Conservation (phyloP, 2,888 invertebrate genomes). For the Drosophila sordidula region DNA sequence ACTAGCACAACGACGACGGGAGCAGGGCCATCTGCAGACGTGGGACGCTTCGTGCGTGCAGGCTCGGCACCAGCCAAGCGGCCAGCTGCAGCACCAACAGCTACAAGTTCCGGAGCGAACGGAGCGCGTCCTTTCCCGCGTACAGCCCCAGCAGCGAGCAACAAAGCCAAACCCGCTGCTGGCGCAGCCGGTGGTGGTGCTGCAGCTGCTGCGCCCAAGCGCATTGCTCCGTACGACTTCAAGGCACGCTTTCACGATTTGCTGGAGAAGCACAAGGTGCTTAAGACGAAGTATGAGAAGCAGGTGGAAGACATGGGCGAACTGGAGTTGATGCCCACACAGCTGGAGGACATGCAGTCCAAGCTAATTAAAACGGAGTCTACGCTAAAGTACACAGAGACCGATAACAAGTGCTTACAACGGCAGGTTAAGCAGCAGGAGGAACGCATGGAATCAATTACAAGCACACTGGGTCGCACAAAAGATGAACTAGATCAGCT, state of each 20-base stretch:
- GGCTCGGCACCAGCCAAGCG: constrained; percentile 23
- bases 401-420: constrained; percentile 78
- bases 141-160: constrained; percentile 16
- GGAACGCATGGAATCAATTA: constrained; percentile 77
- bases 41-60: constrained; percentile 8
- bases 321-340: constrained; percentile 86
- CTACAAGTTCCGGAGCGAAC: background rate
- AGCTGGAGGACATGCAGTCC: constrained; percentile 85
- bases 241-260: constrained; percentile 88
- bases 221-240: constrained; percentile 88
- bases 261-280: constrained; percentile 87
- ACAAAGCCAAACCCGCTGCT: constrained; percentile 25
- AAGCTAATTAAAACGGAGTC: constrained; percentile 79
- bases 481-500: constrained; percentile 77
- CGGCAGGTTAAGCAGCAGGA: constrained; percentile 75
- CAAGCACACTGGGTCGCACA: constrained; percentile 73
- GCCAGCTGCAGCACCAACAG: background rate
- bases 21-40: background rate
- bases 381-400: constrained; percentile 70
- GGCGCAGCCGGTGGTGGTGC: constrained; percentile 3
- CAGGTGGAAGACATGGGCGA: constrained; percentile 86
- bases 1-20: constrained; percentile 3
- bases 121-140: constrained; percentile 26
- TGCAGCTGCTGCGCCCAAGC: constrained; percentile 79
- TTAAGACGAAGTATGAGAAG: constrained; percentile 86